Conservation (phyloP, 2,888 invertebrate species). For the Desoria tigrina region DNA sequence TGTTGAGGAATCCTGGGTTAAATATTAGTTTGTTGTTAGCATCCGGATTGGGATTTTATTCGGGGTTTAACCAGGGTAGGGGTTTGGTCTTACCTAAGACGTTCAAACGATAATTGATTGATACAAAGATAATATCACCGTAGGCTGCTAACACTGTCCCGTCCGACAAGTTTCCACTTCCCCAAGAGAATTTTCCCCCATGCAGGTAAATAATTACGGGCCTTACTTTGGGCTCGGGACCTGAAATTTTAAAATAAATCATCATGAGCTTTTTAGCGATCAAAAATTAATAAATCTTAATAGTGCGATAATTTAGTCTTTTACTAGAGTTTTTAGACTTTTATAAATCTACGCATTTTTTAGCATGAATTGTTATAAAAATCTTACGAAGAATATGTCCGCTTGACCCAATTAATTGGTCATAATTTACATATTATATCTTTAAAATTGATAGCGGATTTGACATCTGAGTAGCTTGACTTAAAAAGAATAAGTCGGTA, state of each 20-base stretch:
- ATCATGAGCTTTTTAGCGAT: not conserved
- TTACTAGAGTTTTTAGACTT: no score
- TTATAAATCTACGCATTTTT: no score
- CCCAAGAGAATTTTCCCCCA: conserved; percentile 68
- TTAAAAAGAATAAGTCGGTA: no score
- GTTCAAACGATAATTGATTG: conserved; percentile 78
- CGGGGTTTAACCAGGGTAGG: not conserved
- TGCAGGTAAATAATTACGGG: conserved; percentile 83
- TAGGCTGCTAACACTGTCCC: conserved; percentile 79
- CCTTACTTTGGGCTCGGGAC: conserved; percentile 48
- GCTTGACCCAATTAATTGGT: no score
- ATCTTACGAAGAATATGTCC: no score
- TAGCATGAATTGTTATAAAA: no score
- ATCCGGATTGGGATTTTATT: not conserved
- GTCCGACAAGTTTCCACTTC: conserved; percentile 82
- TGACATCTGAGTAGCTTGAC: no score
- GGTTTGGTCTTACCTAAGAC: conserved; percentile 62
- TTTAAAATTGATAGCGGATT: no score
- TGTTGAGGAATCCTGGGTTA: conserved; percentile 77
- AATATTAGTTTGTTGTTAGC: not conserved
- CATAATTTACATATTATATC: no score
- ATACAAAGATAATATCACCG: conserved; percentile 76
- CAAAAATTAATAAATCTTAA: not conserved
- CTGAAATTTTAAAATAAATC: conserved; percentile 20
- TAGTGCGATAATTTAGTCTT: no score